Base-by-base conservation (phyloP, 2,113 vertebrate genomes). In the Rhinoderma darwinii region DNA sequence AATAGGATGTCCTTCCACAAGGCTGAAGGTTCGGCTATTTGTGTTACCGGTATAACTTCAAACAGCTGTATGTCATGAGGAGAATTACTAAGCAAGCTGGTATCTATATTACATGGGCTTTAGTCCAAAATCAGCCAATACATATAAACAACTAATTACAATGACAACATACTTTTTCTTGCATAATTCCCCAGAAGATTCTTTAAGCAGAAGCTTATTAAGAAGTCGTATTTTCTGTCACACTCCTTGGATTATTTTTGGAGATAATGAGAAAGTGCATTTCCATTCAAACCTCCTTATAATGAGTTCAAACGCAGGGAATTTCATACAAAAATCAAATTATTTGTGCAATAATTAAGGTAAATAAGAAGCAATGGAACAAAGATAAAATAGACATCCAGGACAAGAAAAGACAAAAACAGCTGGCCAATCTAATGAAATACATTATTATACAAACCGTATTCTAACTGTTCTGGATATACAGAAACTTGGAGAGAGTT, bases 61-160 rank as follows among this genome's bases (percentile, higher is more conserved):
- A 85, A 77, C 84, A 85, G 84, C 84, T 77, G 74, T 85, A 85
- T 77, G 56, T 85, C 84, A 85, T 63, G 39, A 77, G 84, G 41
- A 75, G 41, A 85, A 47, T 77, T 85, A 85, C 74, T 66, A 85
- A 43, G 25, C 73, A 77, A 85, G 54, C 74, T 77, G 84, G 73
- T 85, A 85, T 73, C 83, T 75, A 73, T 84, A 73, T 84, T 74
- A 74, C 37, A 78, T 50, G 56, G 73, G 84, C 84, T 76, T 47
- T 61, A 61, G 37, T 85, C 73, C 84, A 78, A 77, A 77, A 66
- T 32, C 73, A 78, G 41, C 51, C 73, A 59, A 75, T 59, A 75
- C 32, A 84, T 47, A 76, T 66, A 85, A 85, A 77, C 84, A 85
- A 77, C 63, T 78, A 77, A 85, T 85, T 85, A 85, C 54, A 77